Percentiles rank a stretch among this genome's conserved stretches.
Evolutionary conservation across 2,113 vertebrate species (phyloP).

Genomic region (Ursus arctos): DNA sequence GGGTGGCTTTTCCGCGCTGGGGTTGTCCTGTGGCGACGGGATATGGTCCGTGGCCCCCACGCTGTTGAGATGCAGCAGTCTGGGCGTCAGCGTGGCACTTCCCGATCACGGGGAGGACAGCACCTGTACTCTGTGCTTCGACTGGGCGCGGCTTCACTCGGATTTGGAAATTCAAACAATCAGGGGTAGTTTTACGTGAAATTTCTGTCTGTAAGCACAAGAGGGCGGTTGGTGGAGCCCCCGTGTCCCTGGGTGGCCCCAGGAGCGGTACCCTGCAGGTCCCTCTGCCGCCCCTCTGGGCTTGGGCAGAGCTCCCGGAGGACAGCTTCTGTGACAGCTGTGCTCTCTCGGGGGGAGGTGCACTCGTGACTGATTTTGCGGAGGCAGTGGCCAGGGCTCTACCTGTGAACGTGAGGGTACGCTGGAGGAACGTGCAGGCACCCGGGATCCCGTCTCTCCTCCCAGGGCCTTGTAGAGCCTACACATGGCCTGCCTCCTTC

Average conservation of each 20-base stretch:
- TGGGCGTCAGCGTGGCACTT: too few species aligned
- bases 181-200: background rate
- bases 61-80: background rate
- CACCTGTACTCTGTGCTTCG: background rate
- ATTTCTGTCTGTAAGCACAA: background rate
- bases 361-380: fast-evolving
- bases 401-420: background rate
- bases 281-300: background rate
- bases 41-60: fast-evolving
- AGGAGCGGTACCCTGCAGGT: fast-evolving
- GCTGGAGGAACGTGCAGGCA: fast-evolving
- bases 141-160: fast-evolving
- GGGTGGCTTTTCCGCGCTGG: fast-evolving
- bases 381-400: background rate
- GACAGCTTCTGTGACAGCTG: background rate
- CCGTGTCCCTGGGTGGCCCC: background rate
- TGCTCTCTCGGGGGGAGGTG: background rate
- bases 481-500: background rate
- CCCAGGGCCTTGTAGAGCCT: background rate
- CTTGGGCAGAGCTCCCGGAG: background rate
- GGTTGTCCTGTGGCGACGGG: fast-evolving
- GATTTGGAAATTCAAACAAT: background rate
- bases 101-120: background rate
- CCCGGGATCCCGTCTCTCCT: background rate
- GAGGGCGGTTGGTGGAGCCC: too few species aligned